Conservation (phyloP, 2,888 invertebrate genomes). For the Rhingia rostrata region DNA sequence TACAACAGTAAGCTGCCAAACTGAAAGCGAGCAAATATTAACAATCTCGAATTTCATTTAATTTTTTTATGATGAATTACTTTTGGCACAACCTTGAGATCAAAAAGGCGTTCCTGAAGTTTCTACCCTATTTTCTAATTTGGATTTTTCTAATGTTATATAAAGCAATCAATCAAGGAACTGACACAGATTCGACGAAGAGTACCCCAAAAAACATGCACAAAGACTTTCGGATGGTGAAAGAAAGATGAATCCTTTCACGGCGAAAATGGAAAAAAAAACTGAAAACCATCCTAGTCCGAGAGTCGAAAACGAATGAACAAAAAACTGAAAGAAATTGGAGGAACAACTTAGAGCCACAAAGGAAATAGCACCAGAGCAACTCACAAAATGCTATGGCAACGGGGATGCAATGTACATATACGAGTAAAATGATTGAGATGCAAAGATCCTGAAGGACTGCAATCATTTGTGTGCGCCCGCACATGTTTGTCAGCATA, state of each 20-base stretch:
- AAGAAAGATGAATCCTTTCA: slow-evolving; percentile 45
- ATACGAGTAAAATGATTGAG: slow-evolving; percentile 57
- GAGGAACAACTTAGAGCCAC: slow-evolving; percentile 39
- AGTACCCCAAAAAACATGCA: slow-evolving; percentile 47
- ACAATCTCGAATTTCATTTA: slow-evolving; percentile 63
- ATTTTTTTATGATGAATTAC: slow-evolving; percentile 61
- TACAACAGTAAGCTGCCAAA: slow-evolving; percentile 51
- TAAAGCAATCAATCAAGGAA: slow-evolving; percentile 58
- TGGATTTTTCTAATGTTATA: slow-evolving; percentile 3
- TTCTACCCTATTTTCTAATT: slow-evolving; percentile 37
- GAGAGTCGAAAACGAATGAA: neutral
- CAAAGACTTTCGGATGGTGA: slow-evolving; percentile 44
- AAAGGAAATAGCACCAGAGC: slow-evolving; percentile 51
- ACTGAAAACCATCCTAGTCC: slow-evolving; percentile 7
- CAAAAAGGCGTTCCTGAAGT: slow-evolving; percentile 50
- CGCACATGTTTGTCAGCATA: slow-evolving; percentile 64
- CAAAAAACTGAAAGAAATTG: slow-evolving; percentile 14
- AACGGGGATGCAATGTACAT: slow-evolving; percentile 8
- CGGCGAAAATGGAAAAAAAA: slow-evolving; percentile 7
- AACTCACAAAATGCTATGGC: slow-evolving; percentile 30
- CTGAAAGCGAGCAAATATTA: slow-evolving; percentile 47
- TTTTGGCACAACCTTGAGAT: slow-evolving; percentile 29
- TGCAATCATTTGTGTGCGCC: slow-evolving; percentile 54
- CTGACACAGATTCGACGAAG: slow-evolving; percentile 65
- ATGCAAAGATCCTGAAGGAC: slow-evolving; percentile 56